phyloP scores from a whole-genome alignment of 2,113 vertebrate species.

The Phaethon lepturus region DNA sequence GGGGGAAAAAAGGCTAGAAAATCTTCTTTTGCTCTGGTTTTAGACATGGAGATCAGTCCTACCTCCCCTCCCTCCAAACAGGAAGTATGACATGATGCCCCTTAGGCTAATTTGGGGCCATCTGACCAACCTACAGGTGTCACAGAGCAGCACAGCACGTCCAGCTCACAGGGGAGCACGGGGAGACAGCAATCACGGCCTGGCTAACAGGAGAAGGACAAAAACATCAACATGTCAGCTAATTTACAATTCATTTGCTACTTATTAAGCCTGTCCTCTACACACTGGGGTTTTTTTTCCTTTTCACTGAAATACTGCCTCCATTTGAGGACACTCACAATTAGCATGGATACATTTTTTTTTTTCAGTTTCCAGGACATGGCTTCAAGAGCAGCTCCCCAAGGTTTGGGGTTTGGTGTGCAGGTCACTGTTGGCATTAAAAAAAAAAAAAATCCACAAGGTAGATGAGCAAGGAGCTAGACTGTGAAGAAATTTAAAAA shows the following conservation, averaged over 20 bases:
- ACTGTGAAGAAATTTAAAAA: not conserved
- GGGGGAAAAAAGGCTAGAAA: not conserved
- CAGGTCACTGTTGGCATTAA: not conserved
- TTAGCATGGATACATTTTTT: not conserved
- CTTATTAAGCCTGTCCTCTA: conserved; percentile 23
- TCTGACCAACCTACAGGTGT: not conserved
- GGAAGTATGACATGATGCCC: not conserved
- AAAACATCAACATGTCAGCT: conserved; percentile 9
- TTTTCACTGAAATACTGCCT: not conserved
- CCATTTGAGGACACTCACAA: not conserved
- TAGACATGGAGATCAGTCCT: not conserved
- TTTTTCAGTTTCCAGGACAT: not conserved
- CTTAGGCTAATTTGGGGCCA: not conserved
- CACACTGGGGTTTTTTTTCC: not conserved
- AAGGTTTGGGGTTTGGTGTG: not conserved
- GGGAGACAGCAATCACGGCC: not conserved
- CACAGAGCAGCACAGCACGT: not conserved
- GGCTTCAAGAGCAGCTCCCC: not conserved
- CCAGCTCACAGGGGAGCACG: not conserved
- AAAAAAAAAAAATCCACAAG: not conserved
- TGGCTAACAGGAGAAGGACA: not conserved
- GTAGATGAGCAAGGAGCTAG: not conserved
- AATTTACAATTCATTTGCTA: conserved; percentile 58
- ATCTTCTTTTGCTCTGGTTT: not conserved
- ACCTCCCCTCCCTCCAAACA: not conserved